Base-by-base conservation (phyloP, 2,888 invertebrate species). In the Brenthis ino region DNA sequence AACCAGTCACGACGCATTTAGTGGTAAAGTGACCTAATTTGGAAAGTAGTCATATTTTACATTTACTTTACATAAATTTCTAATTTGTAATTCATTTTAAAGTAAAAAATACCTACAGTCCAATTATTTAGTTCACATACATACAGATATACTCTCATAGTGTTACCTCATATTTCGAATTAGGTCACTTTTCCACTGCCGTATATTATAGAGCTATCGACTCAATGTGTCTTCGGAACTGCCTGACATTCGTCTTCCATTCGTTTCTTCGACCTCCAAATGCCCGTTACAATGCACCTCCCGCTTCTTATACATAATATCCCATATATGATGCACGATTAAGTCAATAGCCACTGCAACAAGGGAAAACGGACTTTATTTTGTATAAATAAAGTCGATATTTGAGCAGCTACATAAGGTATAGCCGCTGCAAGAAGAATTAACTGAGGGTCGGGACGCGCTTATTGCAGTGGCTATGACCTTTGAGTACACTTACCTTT, bases 291-390 rank as follows among this genome's bases (percentile, higher is more conserved):
- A 86, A 77, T 89, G 88, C 60, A 84, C 79, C 65, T 81, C 77
- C 14, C 87, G 82, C 82, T 90, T 93, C 90, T 91, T 93, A 82
- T 91, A 96, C 93, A 99, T 96, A 84, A 98, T 96, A 94, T 99
- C 99, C 95, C 98, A 96, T 93, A 99, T 99, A 95, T 99, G 99
- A 93, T 99, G 98, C 82, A 99, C 99, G 94, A 99, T 99, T 92
- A 99, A 95, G 94, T 99, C 98, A 94, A 99, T 99, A 93, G 99
- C 99, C 95, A 99, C 99, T 99, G 97, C 94, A 97, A 96, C 94
- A 95, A 93, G 91, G 90, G 87, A 87, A 87, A 86, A 93, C 84
- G 75, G 77, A 79, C 80, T 87, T 89, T 91, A 90, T 73, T 76
- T 68, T 72, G 70, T 69, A 60, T 50, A 28, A 67, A 77, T 69